Percentiles rank a stretch among this genome's conserved stretches.
Conservation (phyloP, 1,140 invertebrate species). For the Temnothorax longispinosus region DNA sequence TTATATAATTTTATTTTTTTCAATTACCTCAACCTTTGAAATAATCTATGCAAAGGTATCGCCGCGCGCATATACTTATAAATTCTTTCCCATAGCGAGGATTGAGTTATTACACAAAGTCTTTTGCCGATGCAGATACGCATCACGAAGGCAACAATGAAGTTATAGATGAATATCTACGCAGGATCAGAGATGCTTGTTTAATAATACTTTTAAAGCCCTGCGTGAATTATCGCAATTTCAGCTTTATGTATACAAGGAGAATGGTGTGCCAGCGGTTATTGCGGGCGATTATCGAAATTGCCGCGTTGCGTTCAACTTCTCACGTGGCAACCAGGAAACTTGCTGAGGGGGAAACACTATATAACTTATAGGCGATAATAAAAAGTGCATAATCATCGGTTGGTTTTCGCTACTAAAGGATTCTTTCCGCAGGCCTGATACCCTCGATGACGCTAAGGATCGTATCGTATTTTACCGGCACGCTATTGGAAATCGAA, state of each 20-base stretch:
- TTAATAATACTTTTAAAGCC: conserved; percentile 44
- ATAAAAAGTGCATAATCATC: conserved; percentile 44
- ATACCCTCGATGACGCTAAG: conserved; percentile 10
- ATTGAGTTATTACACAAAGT: conserved; percentile 41
- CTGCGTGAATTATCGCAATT: conserved; percentile 49
- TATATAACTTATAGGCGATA: conserved; percentile 15
- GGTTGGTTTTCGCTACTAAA: conserved; percentile 36
- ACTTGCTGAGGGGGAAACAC: conserved; percentile 11
- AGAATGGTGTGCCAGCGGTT: conserved; percentile 37
- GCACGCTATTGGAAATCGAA: background rate
- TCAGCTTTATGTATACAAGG: conserved; percentile 37
- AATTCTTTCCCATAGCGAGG: conserved; percentile 13
- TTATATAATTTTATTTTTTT: conserved; percentile 2
- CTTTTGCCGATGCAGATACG: conserved; percentile 5
- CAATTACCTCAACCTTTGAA: background rate
- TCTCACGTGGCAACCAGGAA: conserved; percentile 51
- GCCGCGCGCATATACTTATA: background rate
- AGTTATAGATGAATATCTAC: conserved; percentile 39
- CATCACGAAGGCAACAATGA: conserved; percentile 44
- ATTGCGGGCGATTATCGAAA: conserved; percentile 63
- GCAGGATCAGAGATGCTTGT: conserved; percentile 21
- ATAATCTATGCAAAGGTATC: conserved; percentile 16
- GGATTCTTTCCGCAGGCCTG: background rate
- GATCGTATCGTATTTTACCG: conserved; percentile 19
- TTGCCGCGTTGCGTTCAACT: conserved; percentile 50